Conservation (phyloP, 2,888 invertebrate genomes). For the Synanthedon formicaeformis region DNA sequence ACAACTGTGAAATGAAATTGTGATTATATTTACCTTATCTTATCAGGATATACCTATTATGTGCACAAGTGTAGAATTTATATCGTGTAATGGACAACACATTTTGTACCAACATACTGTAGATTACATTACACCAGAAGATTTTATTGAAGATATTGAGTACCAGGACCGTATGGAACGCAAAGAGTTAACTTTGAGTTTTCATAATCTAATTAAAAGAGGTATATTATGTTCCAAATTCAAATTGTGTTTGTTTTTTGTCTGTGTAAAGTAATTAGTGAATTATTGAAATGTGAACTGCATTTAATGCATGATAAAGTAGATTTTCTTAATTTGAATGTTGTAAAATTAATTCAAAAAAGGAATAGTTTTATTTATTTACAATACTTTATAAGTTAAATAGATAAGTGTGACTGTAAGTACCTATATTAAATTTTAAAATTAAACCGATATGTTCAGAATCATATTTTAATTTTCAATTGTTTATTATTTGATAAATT, state of each 20-base stretch:
- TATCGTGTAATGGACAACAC: constrained; percentile 52
- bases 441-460: too few species aligned
- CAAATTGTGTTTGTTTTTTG: background rate
- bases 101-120: constrained; percentile 43
- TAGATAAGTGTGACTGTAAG: too few species aligned
- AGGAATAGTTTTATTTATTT: too few species aligned
- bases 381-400: too few species aligned
- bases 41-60: constrained; percentile 21
- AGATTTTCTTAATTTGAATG: background rate
- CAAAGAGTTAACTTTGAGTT: constrained; percentile 58
- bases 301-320: background rate
- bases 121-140: constrained; percentile 28
- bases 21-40: background rate
- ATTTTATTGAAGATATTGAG: constrained; percentile 21
- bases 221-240: constrained; percentile 25
- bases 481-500: too few species aligned
- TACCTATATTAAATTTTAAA: too few species aligned
- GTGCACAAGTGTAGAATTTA: constrained; percentile 58
- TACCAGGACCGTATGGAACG: constrained; percentile 50
- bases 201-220: constrained; percentile 64
- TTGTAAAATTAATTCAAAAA: too few species aligned
- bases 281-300: background rate
- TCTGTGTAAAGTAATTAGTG: background rate
- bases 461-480: too few species aligned
- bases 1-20: background rate